Evolutionary conservation across 2,888 invertebrate species (phyloP), one percentile per base, ranked within the genome.

Genomic region (Amblyjoppa fuscipennis): DNA sequence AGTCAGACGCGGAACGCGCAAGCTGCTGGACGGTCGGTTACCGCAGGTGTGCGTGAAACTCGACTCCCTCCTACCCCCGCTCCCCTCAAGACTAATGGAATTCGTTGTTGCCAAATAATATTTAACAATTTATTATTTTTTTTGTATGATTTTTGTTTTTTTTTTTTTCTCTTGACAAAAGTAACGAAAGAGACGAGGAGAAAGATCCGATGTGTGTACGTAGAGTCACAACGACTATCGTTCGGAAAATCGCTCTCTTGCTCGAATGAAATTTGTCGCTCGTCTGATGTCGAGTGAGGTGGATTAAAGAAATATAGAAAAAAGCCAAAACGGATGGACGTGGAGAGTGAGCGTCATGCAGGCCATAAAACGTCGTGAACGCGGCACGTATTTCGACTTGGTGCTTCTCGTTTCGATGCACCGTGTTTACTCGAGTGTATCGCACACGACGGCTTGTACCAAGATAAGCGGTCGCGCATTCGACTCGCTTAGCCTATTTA

Each of bases 61-160:
- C 84, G 83, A 80, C 86, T 73, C 74, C 75, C 83, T 81, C 34
- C 28, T 81, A 81, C 86, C 64, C 74, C 75, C 81, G 80, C 34
- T 16, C 34, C 61, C 82, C 82, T 84, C 83, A 85, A 87, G 86
- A 84, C 87, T 81, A 85, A 79, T 79, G 83, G 88, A 90, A 91
- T 91, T 90, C 88, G 87, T 88, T 88, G 90, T 89, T 91, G 91
- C 89, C 90, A 89, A 90, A 90, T 89, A 89, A 88, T 89, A 85
- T 80, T 86, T 85, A 85, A 86, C 76, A 61, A 68, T 73, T 75
- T 45, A 59, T 61, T 53, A 61, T 79, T 51, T 61, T 49, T 49
- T 49, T 16, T 20, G 20, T 20, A 45, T 49, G 45, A 49, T 49
- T 51, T 68, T 53, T 41, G 11, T 28, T 68, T 71, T 25, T 31